These are phyloP conservation scores for Cryptotermes secundus DNA, from an alignment of 1,140 invertebrate species.

Conservation along the genomic window DNA sequence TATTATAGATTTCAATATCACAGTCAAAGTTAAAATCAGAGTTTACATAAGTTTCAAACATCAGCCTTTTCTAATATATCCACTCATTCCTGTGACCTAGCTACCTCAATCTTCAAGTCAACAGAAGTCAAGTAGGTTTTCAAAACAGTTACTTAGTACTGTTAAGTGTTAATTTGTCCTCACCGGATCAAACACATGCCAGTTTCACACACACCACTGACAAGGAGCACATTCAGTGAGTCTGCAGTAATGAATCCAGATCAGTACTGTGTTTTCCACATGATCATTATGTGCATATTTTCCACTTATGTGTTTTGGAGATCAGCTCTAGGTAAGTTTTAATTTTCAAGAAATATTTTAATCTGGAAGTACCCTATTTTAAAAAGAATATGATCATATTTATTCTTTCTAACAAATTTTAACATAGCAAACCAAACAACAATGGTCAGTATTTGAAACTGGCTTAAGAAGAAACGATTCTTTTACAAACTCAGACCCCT, in stretches of 20 bases:
- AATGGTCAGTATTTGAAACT: too few species aligned
- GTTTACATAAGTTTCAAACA: background rate
- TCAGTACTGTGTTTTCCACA: background rate
- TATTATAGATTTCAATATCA: too few species aligned
- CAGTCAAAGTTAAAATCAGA: too few species aligned
- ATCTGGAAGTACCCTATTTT: too few species aligned
- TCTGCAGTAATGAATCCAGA: background rate
- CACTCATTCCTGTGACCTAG: background rate
- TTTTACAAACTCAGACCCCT: too few species aligned
- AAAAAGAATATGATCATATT: too few species aligned
- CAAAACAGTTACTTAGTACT: background rate
- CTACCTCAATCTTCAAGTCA: background rate
- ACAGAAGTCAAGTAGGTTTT: background rate
- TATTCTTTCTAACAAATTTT: too few species aligned
- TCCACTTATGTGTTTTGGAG: background rate
- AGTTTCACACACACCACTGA: background rate
- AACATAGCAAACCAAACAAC: too few species aligned
- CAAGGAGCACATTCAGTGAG: background rate
- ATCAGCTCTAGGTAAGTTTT: slow-evolving; percentile 12
- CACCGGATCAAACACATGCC: background rate
- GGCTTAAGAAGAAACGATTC: too few species aligned
- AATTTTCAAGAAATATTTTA: background rate
- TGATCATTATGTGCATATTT: background rate
- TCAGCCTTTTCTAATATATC: background rate
- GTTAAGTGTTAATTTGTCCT: background rate